Conservation (phyloP, 2,888 invertebrate species). For the Orthosia cruda region DNA sequence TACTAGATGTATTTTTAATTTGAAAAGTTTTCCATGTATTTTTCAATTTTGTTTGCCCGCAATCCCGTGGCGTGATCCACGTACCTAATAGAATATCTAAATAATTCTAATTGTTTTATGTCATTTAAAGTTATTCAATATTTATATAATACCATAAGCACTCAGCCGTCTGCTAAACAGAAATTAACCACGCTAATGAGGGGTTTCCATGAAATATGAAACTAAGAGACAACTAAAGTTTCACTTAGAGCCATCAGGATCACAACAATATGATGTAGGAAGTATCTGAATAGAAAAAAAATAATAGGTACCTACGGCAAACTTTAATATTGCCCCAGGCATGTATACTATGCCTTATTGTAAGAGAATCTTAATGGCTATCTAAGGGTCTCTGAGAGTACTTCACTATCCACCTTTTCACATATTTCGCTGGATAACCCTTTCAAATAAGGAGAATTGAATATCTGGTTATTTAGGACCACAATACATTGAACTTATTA, state of each 20-base stretch:
- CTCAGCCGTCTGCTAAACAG: background rate
- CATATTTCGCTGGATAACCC: slow-evolving; percentile 57
- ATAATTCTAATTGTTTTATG: background rate
- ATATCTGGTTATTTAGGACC: slow-evolving; percentile 60
- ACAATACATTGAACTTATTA: slow-evolving; percentile 53
- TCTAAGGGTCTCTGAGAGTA: slow-evolving; percentile 48
- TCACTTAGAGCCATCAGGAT: background rate
- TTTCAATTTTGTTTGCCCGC: background rate
- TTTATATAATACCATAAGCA: slow-evolving; percentile 6
- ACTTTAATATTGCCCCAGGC: slow-evolving; percentile 16
- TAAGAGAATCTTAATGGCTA: slow-evolving; percentile 46
- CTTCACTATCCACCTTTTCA: slow-evolving; percentile 53
- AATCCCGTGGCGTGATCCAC: background rate
- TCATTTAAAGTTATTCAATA: background rate
- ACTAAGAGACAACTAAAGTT: slow-evolving; percentile 6
- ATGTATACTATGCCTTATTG: slow-evolving; percentile 35
- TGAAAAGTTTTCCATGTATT: background rate
- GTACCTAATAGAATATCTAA: background rate
- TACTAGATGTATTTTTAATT: slow-evolving; percentile 21
- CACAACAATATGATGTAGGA: slow-evolving; percentile 6
- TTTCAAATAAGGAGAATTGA: slow-evolving; percentile 61
- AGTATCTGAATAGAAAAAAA: slow-evolving; percentile 5
- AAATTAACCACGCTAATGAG: slow-evolving; percentile 13
- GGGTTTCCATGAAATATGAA: slow-evolving; percentile 1
- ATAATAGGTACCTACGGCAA: slow-evolving; percentile 1